phyloP scores from a whole-genome alignment of 2,888 invertebrate species.

The Gasteruption jaculator region DNA sequence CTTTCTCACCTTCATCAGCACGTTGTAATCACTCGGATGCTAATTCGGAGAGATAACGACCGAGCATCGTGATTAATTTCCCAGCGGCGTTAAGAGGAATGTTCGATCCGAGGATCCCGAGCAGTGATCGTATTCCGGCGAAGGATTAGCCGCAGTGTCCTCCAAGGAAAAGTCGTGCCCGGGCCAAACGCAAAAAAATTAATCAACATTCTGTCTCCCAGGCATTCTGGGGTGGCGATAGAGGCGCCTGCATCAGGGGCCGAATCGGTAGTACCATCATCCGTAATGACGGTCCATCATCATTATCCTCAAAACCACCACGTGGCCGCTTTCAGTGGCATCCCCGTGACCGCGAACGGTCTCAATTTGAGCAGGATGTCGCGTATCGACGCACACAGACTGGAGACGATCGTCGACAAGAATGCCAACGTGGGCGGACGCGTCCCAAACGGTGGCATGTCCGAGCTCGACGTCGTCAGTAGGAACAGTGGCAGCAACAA shows the following conservation, averaged over 20 bases:
- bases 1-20: no score
- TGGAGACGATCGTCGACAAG: conserved; percentile 35
- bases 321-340: conserved; percentile 48
- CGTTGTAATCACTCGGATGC: no score
- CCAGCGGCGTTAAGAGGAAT: no score
- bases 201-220: conserved; percentile 49
- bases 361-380: conserved; percentile 46
- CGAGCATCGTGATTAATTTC: no score
- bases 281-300: conserved; percentile 48
- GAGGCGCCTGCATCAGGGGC: conserved; percentile 46
- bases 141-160: no score
- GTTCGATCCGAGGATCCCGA: no score
- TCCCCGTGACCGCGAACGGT: conserved; percentile 42
- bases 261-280: conserved; percentile 28
- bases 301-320: conserved; percentile 48
- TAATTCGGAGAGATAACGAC: no score
- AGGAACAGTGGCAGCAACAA: conserved; percentile 21
- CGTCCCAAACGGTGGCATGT: conserved; percentile 37
- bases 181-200: no score
- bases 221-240: conserved; percentile 47
- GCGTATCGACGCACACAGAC: conserved; percentile 38
- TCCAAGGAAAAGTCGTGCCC: no score
- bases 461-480: no score
- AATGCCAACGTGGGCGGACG: conserved; percentile 33
- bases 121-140: no score